Conservation (phyloP, 2,888 invertebrate species). For the Isoperla grammatica region DNA sequence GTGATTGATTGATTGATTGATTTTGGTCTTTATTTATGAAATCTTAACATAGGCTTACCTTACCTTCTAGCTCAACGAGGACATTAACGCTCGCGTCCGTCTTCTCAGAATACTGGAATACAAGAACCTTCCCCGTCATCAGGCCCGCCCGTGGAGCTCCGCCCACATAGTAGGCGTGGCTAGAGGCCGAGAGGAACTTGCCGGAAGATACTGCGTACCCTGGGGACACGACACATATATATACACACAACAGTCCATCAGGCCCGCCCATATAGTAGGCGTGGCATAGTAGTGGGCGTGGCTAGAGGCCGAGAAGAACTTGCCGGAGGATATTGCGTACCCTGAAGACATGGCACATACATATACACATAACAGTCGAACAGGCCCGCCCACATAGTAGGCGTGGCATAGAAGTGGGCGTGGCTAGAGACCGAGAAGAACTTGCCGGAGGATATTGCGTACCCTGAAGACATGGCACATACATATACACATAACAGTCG, state of each 20-base stretch:
- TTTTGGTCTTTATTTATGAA: no score
- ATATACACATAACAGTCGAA: no score
- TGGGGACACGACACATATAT: constrained; percentile 20
- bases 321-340: constrained; percentile 39
- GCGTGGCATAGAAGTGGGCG: background rate
- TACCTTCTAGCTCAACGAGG: constrained; percentile 35
- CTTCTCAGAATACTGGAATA: constrained; percentile 44
- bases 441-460: constrained; percentile 38
- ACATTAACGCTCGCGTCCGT: no score
- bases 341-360: constrained; percentile 27
- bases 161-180: constrained; percentile 1
- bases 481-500: no score
- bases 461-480: constrained; percentile 31
- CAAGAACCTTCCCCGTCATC: constrained; percentile 37
- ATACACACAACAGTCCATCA: no score
- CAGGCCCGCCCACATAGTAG: constrained; percentile 1
- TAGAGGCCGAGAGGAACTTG: background rate
- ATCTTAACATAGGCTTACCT: no score
- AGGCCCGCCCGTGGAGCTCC: constrained; percentile 10
- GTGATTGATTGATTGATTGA: no score
- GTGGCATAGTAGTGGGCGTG: background rate
- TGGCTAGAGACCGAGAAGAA: background rate
- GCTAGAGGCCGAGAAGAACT: background rate
- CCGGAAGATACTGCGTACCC: constrained; percentile 40
- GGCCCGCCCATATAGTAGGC: constrained; percentile 2